Percentiles rank a stretch among this genome's conserved stretches.
These are phyloP conservation scores for Epizoanthus rinbou DNA, from an alignment of 92 coral and sea anemone species.

Conservation along the genomic window DNA sequence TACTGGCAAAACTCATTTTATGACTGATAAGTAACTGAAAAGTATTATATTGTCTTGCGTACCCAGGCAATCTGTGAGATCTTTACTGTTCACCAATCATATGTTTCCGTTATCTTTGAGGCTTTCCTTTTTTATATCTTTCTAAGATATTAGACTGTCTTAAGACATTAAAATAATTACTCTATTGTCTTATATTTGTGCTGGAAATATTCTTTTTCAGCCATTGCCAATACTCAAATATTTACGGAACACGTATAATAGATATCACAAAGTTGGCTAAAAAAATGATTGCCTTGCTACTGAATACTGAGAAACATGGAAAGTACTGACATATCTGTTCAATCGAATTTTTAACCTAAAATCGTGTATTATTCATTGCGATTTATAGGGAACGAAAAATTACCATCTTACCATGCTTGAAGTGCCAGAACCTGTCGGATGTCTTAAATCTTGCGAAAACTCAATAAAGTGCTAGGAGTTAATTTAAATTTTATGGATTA, in stretches of 20 bases:
- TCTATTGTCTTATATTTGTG: too few species aligned
- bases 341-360: neutral
- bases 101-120: too few species aligned
- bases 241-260: neutral
- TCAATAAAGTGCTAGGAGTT: constrained; percentile 18
- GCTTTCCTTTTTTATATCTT: too few species aligned
- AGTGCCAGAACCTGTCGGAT: neutral
- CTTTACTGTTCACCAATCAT: too few species aligned
- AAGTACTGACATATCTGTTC: neutral
- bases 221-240: constrained; percentile 16
- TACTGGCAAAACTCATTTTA: too few species aligned
- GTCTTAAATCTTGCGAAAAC: neutral
- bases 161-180: too few species aligned
- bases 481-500: neutral
- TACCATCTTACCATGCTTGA: neutral
- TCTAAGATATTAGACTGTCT: too few species aligned
- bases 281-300: neutral
- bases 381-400: too few species aligned
- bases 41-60: too few species aligned
- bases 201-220: neutral
- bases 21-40: too few species aligned
- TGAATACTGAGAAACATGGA: neutral
- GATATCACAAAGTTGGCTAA: neutral
- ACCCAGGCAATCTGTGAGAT: too few species aligned
- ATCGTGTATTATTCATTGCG: neutral